Percentiles rank a stretch among this genome's conserved stretches.
Evolutionary conservation across 2,888 invertebrate genomes (phyloP).

Genomic region (Hofmannophila pseudospretella): DNA sequence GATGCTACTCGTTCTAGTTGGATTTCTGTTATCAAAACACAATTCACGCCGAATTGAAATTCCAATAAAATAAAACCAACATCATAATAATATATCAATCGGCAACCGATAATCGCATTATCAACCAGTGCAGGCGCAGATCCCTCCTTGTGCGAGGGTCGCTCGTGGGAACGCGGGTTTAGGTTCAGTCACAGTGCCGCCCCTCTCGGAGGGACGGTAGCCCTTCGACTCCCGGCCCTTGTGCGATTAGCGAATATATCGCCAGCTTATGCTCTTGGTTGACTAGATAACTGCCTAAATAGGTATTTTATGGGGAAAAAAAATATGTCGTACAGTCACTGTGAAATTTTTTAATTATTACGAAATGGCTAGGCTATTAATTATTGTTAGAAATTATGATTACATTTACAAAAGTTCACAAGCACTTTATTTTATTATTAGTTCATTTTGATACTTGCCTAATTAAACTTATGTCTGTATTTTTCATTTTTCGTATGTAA

Average conservation of each 20-base stretch:
- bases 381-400: too few species aligned
- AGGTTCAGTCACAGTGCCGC: constrained; percentile 23
- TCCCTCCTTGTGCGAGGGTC: constrained; percentile 14
- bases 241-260: constrained; percentile 4
- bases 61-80: neutral
- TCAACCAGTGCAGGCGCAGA: constrained; percentile 12
- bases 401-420: too few species aligned
- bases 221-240: neutral
- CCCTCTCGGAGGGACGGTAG: constrained; percentile 5
- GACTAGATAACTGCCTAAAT: too few species aligned
- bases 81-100: constrained; percentile 10
- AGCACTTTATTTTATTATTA: too few species aligned
- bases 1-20: too few species aligned
- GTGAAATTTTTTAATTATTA: neutral
- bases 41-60: too few species aligned
- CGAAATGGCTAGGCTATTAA: neutral
- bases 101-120: constrained; percentile 15
- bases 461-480: too few species aligned
- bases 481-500: too few species aligned
- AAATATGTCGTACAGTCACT: too few species aligned
- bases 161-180: constrained; percentile 24
- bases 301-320: too few species aligned
- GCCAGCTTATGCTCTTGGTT: constrained; percentile 5
- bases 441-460: too few species aligned
- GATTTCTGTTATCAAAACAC: too few species aligned